These are phyloP conservation scores for Nymphicus hollandicus DNA, from an alignment of 2,113 vertebrate genomes.

Conservation along the genomic window DNA sequence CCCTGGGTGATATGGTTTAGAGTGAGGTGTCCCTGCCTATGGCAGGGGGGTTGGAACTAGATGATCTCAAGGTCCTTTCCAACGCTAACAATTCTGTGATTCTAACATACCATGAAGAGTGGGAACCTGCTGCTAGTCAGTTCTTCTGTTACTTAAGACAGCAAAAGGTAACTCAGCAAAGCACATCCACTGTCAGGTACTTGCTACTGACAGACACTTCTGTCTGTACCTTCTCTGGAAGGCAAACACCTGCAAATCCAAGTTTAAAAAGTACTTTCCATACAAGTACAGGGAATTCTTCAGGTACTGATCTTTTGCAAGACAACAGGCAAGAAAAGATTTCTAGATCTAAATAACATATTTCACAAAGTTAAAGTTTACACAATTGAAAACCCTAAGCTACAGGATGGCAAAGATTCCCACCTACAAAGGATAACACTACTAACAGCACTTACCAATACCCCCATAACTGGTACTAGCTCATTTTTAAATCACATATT, in stretches of 20 bases:
- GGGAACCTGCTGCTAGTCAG: neutral
- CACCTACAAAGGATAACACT: neutral
- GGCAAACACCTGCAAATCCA: neutral
- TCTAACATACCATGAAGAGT: neutral
- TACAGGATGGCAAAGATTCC: neutral
- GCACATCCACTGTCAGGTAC: neutral
- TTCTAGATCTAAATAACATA: neutral
- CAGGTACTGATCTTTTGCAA: neutral
- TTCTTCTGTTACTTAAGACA: neutral
- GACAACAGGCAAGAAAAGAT: neutral
- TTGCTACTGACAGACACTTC: neutral
- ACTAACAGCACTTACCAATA: neutral
- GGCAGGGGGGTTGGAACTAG: too few relatives aligned
- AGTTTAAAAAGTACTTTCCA: neutral
- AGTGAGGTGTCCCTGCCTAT: too few relatives aligned
- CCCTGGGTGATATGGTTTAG: too few relatives aligned
- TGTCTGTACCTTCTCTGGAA: neutral
- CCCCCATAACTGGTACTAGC: neutral
- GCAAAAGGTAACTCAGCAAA: neutral
- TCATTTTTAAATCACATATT: neutral
- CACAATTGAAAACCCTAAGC: neutral
- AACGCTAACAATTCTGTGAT: too few relatives aligned
- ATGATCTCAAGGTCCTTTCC: too few relatives aligned
- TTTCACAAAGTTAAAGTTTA: neutral
- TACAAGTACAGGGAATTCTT: neutral